Evolutionary conservation across 2,113 vertebrate genomes (phyloP).

Genomic region (Peromyscus californicus): DNA sequence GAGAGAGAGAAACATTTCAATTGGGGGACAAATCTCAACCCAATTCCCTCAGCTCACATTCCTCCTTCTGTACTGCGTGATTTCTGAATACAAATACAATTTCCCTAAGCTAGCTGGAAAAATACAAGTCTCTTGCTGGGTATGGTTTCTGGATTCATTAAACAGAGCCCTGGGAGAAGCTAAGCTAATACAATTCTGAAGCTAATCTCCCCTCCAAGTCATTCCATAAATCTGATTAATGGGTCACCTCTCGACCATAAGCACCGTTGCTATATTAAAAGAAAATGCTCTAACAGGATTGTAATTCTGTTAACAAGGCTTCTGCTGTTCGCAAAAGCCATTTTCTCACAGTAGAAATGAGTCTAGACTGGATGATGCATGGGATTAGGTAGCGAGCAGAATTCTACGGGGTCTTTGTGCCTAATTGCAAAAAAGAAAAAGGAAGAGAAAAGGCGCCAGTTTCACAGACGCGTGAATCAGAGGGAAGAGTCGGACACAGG

Average conservation of each 20-base stretch:
- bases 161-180: constrained; percentile 79
- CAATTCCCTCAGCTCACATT: too few relatives aligned
- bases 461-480: constrained; percentile 61
- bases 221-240: constrained; percentile 77
- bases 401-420: constrained; percentile 39
- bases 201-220: constrained; percentile 77
- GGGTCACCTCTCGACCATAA: constrained; percentile 75
- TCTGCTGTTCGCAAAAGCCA: constrained; percentile 60
- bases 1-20: too few relatives aligned
- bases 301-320: constrained; percentile 76
- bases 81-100: too few relatives aligned
- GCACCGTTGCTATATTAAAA: constrained; percentile 67
- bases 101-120: constrained; percentile 36
- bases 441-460: constrained; percentile 67
- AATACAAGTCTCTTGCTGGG: constrained; percentile 69
- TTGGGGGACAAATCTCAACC: too few relatives aligned
- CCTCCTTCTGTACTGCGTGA: too few relatives aligned
- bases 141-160: constrained; percentile 62
- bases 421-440: constrained; percentile 55
- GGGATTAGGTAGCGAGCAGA: constrained; percentile 58
- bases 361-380: constrained; percentile 68
- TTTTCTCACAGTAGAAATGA: constrained; percentile 70
- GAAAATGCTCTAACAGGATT: constrained; percentile 73
- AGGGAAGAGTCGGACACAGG: constrained; percentile 61
- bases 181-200: constrained; percentile 67